A percentile compares a stretch with the other conserved stretches of the same genome.
phyloP scores from a whole-genome alignment of 1,140 invertebrate species.

The Brachionus plicatilis region DNA sequence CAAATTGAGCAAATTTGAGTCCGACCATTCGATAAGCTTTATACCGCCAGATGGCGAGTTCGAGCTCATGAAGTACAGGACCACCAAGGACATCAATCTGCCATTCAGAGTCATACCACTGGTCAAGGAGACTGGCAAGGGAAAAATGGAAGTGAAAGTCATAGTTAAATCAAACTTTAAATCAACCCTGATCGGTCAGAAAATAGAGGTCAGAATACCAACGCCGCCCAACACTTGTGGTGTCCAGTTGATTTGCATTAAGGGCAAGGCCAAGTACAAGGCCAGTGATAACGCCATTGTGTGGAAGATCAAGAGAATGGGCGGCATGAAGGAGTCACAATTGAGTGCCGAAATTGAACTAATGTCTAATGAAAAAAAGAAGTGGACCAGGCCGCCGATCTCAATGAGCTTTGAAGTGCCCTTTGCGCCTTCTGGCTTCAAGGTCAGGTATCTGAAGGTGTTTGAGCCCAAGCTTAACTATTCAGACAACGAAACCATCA shows the following conservation, averaged over 20 bases:
- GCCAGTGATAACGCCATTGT: conserved; percentile 99
- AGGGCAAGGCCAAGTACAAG: conserved; percentile 99
- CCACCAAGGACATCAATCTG: conserved; percentile 82
- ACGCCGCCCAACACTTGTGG: conserved; percentile 97
- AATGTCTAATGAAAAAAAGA: conserved; percentile 93
- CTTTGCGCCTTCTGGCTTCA: conserved; percentile 93
- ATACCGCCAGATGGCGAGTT: conserved; percentile 99
- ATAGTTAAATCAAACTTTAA: conserved; percentile 99
- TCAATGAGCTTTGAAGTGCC: conserved; percentile 99
- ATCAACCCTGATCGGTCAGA: conserved; percentile 91
- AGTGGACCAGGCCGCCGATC: conserved; percentile 99
- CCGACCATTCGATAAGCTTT: conserved; percentile 98
- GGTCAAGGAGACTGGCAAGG: conserved; percentile 91
- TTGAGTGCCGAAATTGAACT: conserved; percentile 98
- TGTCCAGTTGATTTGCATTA: conserved; percentile 95
- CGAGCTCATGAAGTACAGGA: conserved; percentile 85
- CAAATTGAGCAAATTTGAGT: conserved; percentile 98
- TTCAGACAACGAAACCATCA: conserved; percentile 98
- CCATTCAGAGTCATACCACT: conserved; percentile 98
- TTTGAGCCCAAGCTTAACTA: conserved; percentile 99
- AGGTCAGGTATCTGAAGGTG: conserved; percentile 97
- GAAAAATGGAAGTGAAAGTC: conserved; percentile 99
- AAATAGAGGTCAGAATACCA: conserved; percentile 97
- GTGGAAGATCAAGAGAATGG: conserved; percentile 99
- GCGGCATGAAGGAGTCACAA: conserved; percentile 99